phyloP scores from a whole-genome alignment of 2,113 vertebrate species.

The Saccopteryx bilineata region DNA sequence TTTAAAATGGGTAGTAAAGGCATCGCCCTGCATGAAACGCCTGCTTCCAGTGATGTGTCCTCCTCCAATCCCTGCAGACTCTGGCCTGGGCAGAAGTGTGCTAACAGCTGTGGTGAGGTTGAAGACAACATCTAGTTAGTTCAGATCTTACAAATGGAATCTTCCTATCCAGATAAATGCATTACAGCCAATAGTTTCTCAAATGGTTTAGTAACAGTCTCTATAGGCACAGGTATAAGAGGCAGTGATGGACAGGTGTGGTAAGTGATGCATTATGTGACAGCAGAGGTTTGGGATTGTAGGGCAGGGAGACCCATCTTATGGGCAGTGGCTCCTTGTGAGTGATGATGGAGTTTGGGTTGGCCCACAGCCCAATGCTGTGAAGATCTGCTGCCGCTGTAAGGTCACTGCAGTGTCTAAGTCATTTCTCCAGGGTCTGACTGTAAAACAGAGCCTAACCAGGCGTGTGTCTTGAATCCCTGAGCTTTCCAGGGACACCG shows the following conservation, averaged over 20 bases:
- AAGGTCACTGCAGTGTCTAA: no score
- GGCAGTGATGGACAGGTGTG: background rate
- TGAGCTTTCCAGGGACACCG: background rate
- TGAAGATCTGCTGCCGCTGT: no score
- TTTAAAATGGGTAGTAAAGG: background rate
- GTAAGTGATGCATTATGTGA: accelerated
- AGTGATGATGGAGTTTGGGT: background rate
- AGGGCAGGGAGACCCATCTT: background rate
- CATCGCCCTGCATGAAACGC: accelerated
- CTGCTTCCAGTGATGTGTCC: accelerated
- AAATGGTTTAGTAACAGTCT: background rate
- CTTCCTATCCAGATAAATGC: background rate
- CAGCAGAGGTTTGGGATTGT: background rate
- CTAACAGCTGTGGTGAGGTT: background rate
- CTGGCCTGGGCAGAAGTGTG: background rate
- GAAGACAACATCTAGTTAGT: background rate
- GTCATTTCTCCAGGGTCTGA: background rate
- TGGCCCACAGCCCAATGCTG: background rate
- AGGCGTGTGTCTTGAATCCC: background rate
- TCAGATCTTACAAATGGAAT: background rate
- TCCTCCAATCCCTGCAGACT: background rate
- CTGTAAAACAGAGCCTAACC: background rate
- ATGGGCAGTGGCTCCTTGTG: background rate
- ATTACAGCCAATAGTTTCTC: background rate
- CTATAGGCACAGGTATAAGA: accelerated